Percentiles rank a stretch among this genome's conserved stretches.
Conservation (phyloP, 1,140 invertebrate species). For the Bombus cullumanus region DNA sequence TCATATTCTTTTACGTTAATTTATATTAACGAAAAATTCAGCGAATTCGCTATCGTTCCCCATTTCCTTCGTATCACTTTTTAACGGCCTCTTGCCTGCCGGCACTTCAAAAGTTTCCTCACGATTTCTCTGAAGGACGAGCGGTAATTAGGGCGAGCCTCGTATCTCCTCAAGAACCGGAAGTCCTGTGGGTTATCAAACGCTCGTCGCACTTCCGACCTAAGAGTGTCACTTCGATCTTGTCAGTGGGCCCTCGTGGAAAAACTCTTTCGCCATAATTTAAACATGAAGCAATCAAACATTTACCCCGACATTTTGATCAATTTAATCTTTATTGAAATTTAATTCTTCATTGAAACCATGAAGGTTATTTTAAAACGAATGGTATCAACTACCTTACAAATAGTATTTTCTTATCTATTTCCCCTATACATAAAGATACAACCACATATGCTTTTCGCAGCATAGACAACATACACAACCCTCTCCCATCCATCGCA, state of each 20-base stretch:
- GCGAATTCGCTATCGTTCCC: conserved; percentile 35
- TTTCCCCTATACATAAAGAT: no score
- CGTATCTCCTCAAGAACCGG: conserved; percentile 67
- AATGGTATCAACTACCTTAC: neutral
- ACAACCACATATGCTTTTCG: no score
- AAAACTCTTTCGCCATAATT: conserved; percentile 21
- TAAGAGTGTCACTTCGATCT: conserved; percentile 21
- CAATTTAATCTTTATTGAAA: no score
- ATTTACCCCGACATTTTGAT: neutral
- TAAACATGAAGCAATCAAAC: neutral
- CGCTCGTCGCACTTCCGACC: conserved; percentile 67
- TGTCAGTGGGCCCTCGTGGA: neutral
- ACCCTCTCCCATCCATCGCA: neutral
- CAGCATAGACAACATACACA: neutral
- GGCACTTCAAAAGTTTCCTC: conserved; percentile 51
- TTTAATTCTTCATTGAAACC: no score
- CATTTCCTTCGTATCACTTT: conserved; percentile 48
- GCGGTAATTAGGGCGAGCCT: conserved; percentile 69
- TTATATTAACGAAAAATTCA: conserved; percentile 41
- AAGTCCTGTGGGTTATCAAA: conserved; percentile 72
- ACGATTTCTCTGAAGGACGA: conserved; percentile 60
- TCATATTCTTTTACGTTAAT: conserved; percentile 17
- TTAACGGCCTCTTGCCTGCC: conserved; percentile 51
- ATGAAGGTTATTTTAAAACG: neutral
- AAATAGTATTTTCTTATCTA: neutral